Base-by-base conservation (phyloP, 2,797 vertebrate species). In the Babyrousa celebensis region DNA sequence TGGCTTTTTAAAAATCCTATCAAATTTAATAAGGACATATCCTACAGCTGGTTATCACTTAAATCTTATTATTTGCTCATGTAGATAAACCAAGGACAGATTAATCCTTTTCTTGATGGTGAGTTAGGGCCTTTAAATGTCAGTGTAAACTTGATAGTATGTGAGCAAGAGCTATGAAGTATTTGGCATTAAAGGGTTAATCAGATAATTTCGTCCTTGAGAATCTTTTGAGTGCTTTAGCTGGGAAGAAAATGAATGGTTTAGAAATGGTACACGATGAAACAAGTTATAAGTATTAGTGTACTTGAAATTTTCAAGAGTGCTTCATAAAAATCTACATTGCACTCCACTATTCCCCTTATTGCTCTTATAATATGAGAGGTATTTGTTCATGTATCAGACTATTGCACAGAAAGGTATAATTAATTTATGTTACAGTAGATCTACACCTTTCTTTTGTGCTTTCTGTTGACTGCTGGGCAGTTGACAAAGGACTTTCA, bases 1-100 rank as follows among this genome's bases (percentile, higher is more conserved):
- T 97, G 92, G 78, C 93, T 97, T 98, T 97, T 96, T 21, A 86
- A 94, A 97, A 97, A 96, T 96, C 85, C 95, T 68, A 97, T 97
- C 91, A 97, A 65, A 93, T 85, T 98, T 97, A 97, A 96, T 98
- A 97, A 97, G 94, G 94, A 95, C 72, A 89, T 92, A 97, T 91
- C 88, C 82, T 96, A 71, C 78, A 97, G 80, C 93, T 97, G 89
- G 91, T 97, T 97, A 94, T 96, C 96, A 95, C 87, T 97, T 97
- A 96, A 94, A 63, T 95, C 96, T 96, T 97, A 97, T 94, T 96
- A 96, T 96, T 96, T 96, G 65, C 32, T 91, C 97, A 97, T 96
- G 97, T 96, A 96, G 90, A 97, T 94, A 98, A 97, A 96, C 96
- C 95, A 88, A 85, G 65, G 65, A 70, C 63, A 95, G 80, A 95